These are phyloP conservation scores for Proterorhinus semilunaris DNA, from an alignment of 2,113 vertebrate species.

Conservation along the genomic window DNA sequence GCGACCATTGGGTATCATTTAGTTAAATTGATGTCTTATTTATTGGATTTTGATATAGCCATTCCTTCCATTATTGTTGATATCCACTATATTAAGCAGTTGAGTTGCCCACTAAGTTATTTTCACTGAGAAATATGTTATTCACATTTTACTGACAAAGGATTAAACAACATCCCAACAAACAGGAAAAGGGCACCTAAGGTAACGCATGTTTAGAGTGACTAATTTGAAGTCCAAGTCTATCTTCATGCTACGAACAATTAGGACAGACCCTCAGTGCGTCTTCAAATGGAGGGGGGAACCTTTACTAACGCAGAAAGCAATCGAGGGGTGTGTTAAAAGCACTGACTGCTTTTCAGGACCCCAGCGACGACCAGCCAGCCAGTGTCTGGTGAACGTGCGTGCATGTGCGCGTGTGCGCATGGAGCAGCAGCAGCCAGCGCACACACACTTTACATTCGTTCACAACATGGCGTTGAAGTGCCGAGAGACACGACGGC, in stretches of 20 bases:
- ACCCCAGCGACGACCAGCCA: slow-evolving; percentile 64
- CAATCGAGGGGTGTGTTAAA: slow-evolving; percentile 55
- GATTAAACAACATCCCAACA: slow-evolving; percentile 33
- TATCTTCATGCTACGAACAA: neutral
- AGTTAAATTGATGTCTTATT: neutral
- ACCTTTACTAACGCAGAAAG: slow-evolving; percentile 14
- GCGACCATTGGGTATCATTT: neutral
- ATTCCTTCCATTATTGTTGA: neutral
- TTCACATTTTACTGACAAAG: slow-evolving; percentile 29
- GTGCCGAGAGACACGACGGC: slow-evolving; percentile 77
- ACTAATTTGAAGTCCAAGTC: slow-evolving; percentile 23
- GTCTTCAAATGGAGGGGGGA: slow-evolving; percentile 20
- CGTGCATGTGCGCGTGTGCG: slow-evolving; percentile 33
- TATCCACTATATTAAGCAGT: neutral
- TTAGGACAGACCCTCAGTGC: slow-evolving; percentile 14
- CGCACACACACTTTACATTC: slow-evolving; percentile 69
- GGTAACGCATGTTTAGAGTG: slow-evolving; percentile 20
- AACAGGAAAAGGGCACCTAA: slow-evolving; percentile 18
- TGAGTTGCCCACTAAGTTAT: too few relatives aligned
- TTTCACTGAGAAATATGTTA: neutral
- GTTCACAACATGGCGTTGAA: slow-evolving; percentile 82
- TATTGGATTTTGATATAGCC: neutral
- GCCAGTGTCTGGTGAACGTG: slow-evolving; percentile 63
- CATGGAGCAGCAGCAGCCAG: slow-evolving; percentile 57
- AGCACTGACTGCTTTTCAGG: slow-evolving; percentile 61